Conservation (phyloP, 2,113 vertebrate genomes). For the Amblyopsis rosae region DNA sequence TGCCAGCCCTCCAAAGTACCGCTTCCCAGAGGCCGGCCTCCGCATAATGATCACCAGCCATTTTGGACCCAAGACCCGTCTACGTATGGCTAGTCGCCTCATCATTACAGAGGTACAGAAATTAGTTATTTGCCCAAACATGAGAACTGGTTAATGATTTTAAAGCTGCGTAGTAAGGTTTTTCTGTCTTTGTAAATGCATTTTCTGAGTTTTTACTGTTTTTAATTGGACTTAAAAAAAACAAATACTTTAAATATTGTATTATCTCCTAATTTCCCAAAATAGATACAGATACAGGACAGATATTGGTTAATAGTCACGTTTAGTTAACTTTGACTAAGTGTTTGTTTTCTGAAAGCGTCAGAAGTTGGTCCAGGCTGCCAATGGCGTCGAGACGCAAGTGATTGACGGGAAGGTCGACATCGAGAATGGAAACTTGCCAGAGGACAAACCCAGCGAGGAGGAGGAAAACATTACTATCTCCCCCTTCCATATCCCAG, state of each 20-base stretch:
- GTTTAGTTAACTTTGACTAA: slow-evolving; percentile 50
- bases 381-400: slow-evolving; percentile 83
- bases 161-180: background rate
- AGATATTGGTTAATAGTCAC: background rate
- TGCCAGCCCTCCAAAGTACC: slow-evolving; percentile 90
- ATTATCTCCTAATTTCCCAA: too few species aligned
- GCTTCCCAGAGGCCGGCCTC: slow-evolving; percentile 92
- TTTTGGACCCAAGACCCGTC: slow-evolving; percentile 92
- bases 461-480: slow-evolving; percentile 72
- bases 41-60: slow-evolving; percentile 96
- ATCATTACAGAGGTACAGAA: slow-evolving; percentile 92
- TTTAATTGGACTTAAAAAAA: too few species aligned
- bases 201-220: background rate
- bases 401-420: slow-evolving; percentile 86
- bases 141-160: background rate
- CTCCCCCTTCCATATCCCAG: slow-evolving; percentile 83
- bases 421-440: slow-evolving; percentile 91
- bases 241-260: too few species aligned
- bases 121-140: slow-evolving; percentile 10
- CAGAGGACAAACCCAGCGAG: slow-evolving; percentile 82
- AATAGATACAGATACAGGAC: too few species aligned
- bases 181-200: background rate
- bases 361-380: slow-evolving; percentile 89
- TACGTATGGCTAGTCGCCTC: slow-evolving; percentile 95
- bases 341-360: slow-evolving; percentile 80